These are phyloP conservation scores for Mormyrops attenuatus DNA, from an alignment of 2,797 vertebrate genomes.

Conservation along the genomic window DNA sequence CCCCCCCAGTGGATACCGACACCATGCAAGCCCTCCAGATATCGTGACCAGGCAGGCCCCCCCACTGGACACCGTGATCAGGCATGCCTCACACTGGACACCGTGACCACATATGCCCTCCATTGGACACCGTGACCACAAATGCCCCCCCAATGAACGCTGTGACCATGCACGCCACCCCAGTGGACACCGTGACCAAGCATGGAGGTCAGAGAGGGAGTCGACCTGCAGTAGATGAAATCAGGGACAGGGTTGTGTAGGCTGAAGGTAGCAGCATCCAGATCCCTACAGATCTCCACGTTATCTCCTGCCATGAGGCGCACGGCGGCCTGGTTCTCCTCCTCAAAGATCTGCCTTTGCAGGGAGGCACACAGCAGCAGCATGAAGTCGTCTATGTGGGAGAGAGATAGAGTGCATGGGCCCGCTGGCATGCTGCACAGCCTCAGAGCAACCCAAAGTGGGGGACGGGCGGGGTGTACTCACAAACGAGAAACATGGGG, in stretches of 20 bases:
- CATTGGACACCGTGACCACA: not conserved
- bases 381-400: constrained; percentile 84
- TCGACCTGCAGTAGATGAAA: constrained; percentile 95
- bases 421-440: not conserved
- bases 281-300: constrained; percentile 94
- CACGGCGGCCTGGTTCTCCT: constrained; percentile 91
- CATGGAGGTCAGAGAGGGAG: not conserved
- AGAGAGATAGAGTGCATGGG: not conserved
- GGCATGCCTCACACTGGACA: not conserved
- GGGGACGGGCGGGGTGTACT: constrained; percentile 44
- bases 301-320: constrained; percentile 94
- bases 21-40: not conserved
- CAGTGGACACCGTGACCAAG: too few relatives aligned
- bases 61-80: not conserved
- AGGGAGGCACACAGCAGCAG: constrained; percentile 87
- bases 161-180: not conserved
- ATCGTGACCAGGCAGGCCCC: not conserved
- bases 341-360: constrained; percentile 92
- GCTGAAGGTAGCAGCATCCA: constrained; percentile 91
- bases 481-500: constrained; percentile 86
- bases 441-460: not conserved
- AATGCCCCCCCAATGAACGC: not conserved
- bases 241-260: constrained; percentile 96
- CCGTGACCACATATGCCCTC: not conserved
- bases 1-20: too few relatives aligned